Evolutionary conservation across 23 tunicate genomes (phyloP), one percentile per base, ranked within the genome.

Genomic region (Trididemnum clinides): DNA sequence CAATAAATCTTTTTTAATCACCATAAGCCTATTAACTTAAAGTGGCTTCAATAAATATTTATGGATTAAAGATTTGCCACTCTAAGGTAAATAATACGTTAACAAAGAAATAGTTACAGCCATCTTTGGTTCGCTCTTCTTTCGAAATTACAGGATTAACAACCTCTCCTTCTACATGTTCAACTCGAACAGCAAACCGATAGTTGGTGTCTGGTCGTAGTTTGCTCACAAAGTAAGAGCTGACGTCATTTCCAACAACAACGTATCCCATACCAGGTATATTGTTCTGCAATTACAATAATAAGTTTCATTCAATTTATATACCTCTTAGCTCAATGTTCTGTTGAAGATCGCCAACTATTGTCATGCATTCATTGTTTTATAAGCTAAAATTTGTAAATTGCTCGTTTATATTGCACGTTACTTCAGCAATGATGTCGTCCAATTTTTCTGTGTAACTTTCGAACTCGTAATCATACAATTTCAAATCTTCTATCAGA

Each of bases 201-300:
- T 92, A 92, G 6, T 57, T 22, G 23, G 97, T 87, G 64, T 82
- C 88, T 51, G 97, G 85, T 28, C 32, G 35, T 0, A 92, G 71
- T 0, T 71, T 77, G 0, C 49, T 75, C 4, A 87, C 49, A 38
- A 0, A 18, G 70, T 63, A 87, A 0, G 86, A 32, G 3, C 57
- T 38, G 6, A 31, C 69, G 36, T 77, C 62, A 15, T 86, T 79
- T 6, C 76, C 82, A 22, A 92, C 64, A 33, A 86, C 80, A 21
- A 32, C 31, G 77, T 92, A 92, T 23, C 63, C 27, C 69, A 87
- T 64, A 1, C 88, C 77, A 0, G 85, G 72, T 3, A 83, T 59
- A 10, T 33, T 29, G 23, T 34, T 39, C 88, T 89, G 71, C 6
- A 63, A 12, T 6, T 6, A 63, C 7, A 19, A 19, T 6, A 63